These are phyloP conservation scores for Carlito syrichta DNA, from an alignment of 2,113 vertebrate genomes.

Conservation along the genomic window DNA sequence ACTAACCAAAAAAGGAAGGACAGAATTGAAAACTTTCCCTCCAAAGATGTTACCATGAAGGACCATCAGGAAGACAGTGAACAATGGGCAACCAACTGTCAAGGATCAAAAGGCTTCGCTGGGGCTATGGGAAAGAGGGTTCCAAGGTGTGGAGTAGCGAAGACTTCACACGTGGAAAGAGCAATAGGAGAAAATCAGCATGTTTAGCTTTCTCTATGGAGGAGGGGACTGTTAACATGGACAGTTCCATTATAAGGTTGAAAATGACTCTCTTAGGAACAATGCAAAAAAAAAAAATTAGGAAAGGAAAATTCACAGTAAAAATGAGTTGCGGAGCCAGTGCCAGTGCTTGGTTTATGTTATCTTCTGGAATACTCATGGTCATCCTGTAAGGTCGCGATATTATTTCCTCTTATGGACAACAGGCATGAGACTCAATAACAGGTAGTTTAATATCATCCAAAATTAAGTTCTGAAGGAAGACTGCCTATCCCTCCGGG, in stretches of 20 bases:
- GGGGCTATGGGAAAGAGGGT: fast-evolving
- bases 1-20: background rate
- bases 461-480: background rate
- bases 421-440: background rate
- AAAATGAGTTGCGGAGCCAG: fast-evolving
- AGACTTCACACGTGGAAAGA: background rate
- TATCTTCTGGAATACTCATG: background rate
- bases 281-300: background rate
- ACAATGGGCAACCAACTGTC: background rate
- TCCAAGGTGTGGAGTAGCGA: fast-evolving
- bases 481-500: fast-evolving
- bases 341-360: background rate
- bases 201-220: background rate
- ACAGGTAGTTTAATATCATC: background rate
- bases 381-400: background rate
- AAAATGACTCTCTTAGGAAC: background rate
- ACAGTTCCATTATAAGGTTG: background rate
- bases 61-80: fast-evolving
- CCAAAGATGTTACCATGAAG: too few species aligned
- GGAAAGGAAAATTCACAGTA: background rate
- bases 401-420: background rate
- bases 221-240: background rate
- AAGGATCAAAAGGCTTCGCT: background rate
- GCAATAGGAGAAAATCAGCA: background rate
- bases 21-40: background rate